These are phyloP conservation scores for Lithophane semibrunnea DNA, from an alignment of 2,888 invertebrate species.

Conservation along the genomic window DNA sequence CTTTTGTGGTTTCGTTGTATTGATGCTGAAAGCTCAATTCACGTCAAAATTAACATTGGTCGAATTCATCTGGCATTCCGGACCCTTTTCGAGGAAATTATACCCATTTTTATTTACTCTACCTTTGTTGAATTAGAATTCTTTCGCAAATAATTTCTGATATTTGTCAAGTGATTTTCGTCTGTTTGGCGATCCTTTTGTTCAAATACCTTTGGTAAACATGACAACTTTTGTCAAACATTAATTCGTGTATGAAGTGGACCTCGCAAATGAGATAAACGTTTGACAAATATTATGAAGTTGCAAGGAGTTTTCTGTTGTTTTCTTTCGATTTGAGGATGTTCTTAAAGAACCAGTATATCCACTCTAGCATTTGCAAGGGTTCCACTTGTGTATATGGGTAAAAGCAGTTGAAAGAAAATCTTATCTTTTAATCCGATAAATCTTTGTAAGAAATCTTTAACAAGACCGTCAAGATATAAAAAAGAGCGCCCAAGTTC, in stretches of 20 bases:
- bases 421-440: neutral
- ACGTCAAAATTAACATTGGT: constrained; percentile 32
- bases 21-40: constrained; percentile 11
- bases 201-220: constrained; percentile 53
- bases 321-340: neutral
- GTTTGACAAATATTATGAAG: constrained; percentile 29
- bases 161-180: constrained; percentile 57
- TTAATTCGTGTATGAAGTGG: constrained; percentile 25
- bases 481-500: constrained; percentile 12
- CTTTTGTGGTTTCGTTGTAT: constrained; percentile 11
- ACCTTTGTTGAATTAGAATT: constrained; percentile 44
- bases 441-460: constrained; percentile 2
- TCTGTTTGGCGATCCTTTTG: constrained; percentile 50
- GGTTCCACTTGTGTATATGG: neutral
- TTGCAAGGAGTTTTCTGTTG: neutral
- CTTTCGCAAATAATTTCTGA: constrained; percentile 55
- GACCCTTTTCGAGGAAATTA: constrained; percentile 37
- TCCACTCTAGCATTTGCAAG: neutral
- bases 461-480: neutral
- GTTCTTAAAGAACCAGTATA: neutral
- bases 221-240: constrained; percentile 46
- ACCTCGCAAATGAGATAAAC: constrained; percentile 34
- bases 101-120: constrained; percentile 49
- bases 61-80: constrained; percentile 23
- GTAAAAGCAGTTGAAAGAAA: neutral